Percentiles rank a stretch among this genome's conserved stretches.
Evolutionary conservation across 1,140 invertebrate genomes (phyloP).

Genomic region (Heliconius congener): DNA sequence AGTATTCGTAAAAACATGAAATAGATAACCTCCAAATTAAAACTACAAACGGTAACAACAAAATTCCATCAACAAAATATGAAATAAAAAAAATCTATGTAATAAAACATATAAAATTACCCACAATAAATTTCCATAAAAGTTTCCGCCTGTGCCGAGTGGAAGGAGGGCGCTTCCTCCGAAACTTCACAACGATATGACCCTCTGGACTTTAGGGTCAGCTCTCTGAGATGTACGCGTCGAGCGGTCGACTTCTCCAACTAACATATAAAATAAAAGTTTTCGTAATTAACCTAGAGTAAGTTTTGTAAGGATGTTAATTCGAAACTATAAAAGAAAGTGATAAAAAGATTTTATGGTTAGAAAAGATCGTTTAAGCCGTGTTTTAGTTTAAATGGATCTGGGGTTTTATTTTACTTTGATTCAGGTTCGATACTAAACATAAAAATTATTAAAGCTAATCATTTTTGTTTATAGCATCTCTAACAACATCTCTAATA

Average conservation of each 20-base stretch:
- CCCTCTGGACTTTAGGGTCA: conserved; percentile 84
- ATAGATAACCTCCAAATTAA: too few species aligned
- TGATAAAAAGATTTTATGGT: conserved; percentile 5
- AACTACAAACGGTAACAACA: too few species aligned
- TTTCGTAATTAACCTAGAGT: conserved; percentile 9
- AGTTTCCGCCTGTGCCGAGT: conserved; percentile 83
- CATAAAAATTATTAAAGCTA: too few species aligned
- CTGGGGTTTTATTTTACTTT: background rate
- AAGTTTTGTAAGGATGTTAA: conserved; percentile 14
- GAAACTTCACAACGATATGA: conserved; percentile 88
- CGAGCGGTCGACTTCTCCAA: conserved; percentile 81
- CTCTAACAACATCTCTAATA: too few species aligned
- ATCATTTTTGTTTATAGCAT: too few species aligned
- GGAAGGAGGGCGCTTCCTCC: conserved; percentile 86
- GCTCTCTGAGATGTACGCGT: conserved; percentile 82
- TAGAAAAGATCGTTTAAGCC: background rate
- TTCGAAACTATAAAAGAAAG: conserved; percentile 12
- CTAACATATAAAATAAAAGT: conserved; percentile 54
- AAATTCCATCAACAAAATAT: background rate
- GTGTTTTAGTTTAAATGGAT: conserved; percentile 1
- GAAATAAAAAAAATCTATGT: background rate
- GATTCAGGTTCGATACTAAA: background rate
- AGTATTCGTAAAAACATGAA: too few species aligned
- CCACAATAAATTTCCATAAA: conserved; percentile 84
- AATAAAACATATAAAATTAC: conserved; percentile 34